Percentiles rank a stretch among this genome's conserved stretches.
Conservation (phyloP, 1,140 invertebrate species). For the Tetranychus urticae region DNA sequence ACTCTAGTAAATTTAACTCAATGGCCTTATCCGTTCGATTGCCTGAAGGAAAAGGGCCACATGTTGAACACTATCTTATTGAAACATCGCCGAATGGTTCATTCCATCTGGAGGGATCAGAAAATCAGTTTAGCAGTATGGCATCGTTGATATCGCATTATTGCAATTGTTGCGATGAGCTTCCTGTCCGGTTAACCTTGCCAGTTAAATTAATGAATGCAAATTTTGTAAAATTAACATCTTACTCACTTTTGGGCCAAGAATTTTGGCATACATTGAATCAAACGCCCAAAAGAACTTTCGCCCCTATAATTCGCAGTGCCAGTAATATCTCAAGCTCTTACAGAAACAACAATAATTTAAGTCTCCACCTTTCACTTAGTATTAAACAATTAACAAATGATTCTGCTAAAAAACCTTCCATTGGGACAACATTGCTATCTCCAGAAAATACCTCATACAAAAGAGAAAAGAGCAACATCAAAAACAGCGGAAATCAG, state of each 20-base stretch:
- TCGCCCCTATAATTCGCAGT: too few species aligned
- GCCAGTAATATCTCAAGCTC: too few species aligned
- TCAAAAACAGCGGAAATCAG: too few species aligned
- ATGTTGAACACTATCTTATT: conserved; percentile 86
- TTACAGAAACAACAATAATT: too few species aligned
- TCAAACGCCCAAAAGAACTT: too few species aligned
- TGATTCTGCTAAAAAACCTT: too few species aligned
- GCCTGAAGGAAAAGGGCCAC: conserved; percentile 54
- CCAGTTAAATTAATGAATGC: conserved; percentile 58
- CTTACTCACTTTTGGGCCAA: conserved; percentile 68
- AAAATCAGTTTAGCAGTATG: conserved; percentile 63
- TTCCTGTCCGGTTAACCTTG: conserved; percentile 65
- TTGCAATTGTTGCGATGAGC: conserved; percentile 72
- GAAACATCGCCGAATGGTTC: conserved; percentile 46
- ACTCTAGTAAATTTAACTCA: conserved; percentile 69
- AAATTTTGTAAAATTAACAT: conserved; percentile 63
- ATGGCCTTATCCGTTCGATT: conserved; percentile 80
- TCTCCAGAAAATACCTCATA: too few species aligned
- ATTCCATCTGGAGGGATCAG: conserved; percentile 69
- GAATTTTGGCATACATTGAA: conserved; percentile 14
- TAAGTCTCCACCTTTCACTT: too few species aligned
- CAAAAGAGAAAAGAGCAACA: too few species aligned
- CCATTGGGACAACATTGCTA: too few species aligned
- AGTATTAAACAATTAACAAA: too few species aligned
- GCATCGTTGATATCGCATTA: conserved; percentile 76